A percentile compares a stretch with the other conserved stretches of the same genome.
These are phyloP conservation scores for Calonectris borealis DNA, from an alignment of 2,113 vertebrate genomes.

Conservation along the genomic window DNA sequence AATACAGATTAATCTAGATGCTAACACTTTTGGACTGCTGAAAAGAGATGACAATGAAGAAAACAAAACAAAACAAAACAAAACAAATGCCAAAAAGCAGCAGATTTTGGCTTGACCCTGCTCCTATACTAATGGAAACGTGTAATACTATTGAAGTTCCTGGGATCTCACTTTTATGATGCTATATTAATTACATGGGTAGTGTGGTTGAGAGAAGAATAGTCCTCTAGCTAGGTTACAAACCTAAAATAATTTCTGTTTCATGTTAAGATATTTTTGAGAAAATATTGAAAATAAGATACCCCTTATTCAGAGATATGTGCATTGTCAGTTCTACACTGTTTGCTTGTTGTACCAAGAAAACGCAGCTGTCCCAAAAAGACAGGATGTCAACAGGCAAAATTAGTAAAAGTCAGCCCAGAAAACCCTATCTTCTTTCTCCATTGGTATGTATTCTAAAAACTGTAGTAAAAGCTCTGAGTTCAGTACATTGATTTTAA, in stretches of 20 bases:
- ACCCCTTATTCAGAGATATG: neutral
- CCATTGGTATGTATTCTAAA: neutral
- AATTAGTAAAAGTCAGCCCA: neutral
- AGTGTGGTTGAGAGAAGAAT: neutral
- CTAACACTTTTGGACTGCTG: neutral
- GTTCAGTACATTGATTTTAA: neutral
- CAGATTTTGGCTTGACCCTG: accelerated
- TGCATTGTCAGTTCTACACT: neutral
- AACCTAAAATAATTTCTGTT: neutral
- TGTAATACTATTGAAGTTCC: neutral
- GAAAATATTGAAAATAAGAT: neutral
- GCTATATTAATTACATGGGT: neutral
- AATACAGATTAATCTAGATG: neutral
- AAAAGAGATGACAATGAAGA: neutral
- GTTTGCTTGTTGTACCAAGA: neutral
- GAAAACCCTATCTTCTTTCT: neutral
- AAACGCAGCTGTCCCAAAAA: neutral
- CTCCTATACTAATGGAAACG: neutral
- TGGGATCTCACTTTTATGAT: neutral
- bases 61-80: neutral
- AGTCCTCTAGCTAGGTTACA: neutral
- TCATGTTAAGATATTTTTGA: neutral
- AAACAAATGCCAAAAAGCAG: neutral
- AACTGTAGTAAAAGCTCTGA: neutral
- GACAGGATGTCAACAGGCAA: neutral